phyloP scores from a whole-genome alignment of 1,140 invertebrate species.

The Drosophila oshimai region DNA sequence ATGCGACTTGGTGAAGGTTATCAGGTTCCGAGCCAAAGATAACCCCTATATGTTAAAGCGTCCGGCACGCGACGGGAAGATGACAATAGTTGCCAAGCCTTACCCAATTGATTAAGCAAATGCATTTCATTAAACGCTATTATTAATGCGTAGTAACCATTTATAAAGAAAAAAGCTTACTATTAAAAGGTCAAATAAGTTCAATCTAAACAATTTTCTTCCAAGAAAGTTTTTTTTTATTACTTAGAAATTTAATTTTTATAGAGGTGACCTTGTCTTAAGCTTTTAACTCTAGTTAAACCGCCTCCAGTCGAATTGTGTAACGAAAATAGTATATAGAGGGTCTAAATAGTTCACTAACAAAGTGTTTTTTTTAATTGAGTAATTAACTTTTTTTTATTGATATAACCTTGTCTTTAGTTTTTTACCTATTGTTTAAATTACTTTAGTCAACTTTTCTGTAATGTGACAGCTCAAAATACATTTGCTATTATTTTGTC shows the following conservation, averaged over 20 bases:
- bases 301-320: neutral
- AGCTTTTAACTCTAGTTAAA: neutral
- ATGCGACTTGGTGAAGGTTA: conserved; percentile 54
- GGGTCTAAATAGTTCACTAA: too few relatives aligned
- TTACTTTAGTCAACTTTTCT: too few relatives aligned
- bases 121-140: too few relatives aligned
- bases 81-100: conserved; percentile 19
- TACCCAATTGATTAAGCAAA: neutral
- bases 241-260: neutral
- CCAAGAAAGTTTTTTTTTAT: neutral
- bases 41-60: conserved; percentile 42
- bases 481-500: too few relatives aligned
- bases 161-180: neutral
- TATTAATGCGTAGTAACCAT: too few relatives aligned
- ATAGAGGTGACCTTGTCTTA: neutral
- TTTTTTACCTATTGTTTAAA: too few relatives aligned
- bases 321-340: too few relatives aligned
- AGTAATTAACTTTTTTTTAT: neutral
- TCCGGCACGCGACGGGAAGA: conserved; percentile 50
- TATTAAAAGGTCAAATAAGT: neutral
- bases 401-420: neutral
- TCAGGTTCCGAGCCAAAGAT: conserved; percentile 52
- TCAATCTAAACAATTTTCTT: neutral
- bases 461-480: too few relatives aligned
- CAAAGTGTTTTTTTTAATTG: neutral